Conservation (phyloP, 2,888 invertebrate genomes). For the Hedychridium roseum region DNA sequence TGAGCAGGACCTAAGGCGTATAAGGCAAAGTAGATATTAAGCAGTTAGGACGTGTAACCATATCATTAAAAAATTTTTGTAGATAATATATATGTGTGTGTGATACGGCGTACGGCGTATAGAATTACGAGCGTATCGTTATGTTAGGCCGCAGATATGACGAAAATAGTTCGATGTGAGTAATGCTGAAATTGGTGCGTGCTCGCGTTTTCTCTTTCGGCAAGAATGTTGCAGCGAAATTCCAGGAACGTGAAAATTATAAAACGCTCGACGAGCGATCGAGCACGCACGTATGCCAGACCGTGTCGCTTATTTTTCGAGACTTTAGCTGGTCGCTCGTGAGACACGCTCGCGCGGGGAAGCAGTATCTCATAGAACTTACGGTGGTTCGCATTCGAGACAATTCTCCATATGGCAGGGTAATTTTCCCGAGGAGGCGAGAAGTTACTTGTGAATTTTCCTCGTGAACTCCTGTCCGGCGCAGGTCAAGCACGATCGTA, state of each 20-base stretch:
- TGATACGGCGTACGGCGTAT: slow-evolving; percentile 31
- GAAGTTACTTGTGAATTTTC: no score
- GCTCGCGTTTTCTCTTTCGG: slow-evolving; percentile 14
- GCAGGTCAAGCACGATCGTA: no score
- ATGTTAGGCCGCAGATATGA: not conserved
- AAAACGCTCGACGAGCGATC: no score
- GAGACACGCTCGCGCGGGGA: slow-evolving; percentile 19
- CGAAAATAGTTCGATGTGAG: slow-evolving; percentile 1
- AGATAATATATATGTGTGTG: slow-evolving; percentile 28
- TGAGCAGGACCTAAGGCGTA: slow-evolving; percentile 37
- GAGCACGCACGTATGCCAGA: slow-evolving; percentile 44
- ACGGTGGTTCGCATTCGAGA: no score
- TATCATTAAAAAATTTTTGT: slow-evolving; percentile 47
- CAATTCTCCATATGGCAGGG: no score
- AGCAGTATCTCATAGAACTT: no score
- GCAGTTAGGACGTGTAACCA: slow-evolving; percentile 48
- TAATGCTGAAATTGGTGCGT: not conserved
- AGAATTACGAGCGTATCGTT: slow-evolving; percentile 34
- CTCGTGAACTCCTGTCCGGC: no score
- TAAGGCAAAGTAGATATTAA: slow-evolving; percentile 31
- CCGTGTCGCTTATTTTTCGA: slow-evolving; percentile 58
- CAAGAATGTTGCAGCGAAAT: slow-evolving; percentile 8
- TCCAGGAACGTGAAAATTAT: no score
- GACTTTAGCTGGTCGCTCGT: slow-evolving; percentile 48
- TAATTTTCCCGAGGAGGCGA: no score